Evolutionary conservation across 64 coral and sea anemone genomes (phyloP).

Genomic region (Stichodactyla mertensii): DNA sequence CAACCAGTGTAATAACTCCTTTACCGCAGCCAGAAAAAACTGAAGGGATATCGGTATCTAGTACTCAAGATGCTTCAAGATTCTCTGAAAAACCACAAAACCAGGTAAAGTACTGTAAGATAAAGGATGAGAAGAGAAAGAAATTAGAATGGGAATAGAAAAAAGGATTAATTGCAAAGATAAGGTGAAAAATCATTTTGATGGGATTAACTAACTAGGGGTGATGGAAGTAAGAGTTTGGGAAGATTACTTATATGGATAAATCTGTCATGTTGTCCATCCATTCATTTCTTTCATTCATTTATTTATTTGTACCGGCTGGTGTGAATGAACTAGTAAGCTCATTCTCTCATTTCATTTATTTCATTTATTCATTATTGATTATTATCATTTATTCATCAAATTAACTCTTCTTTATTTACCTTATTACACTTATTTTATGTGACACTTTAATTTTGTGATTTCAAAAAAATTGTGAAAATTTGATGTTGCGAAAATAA

Average conservation of each 20-base stretch:
- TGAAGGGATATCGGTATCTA: neutral
- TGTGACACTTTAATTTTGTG: no score
- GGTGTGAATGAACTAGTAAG: neutral
- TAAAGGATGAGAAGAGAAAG: no score
- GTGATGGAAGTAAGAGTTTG: no score
- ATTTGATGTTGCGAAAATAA: no score
- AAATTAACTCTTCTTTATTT: no score
- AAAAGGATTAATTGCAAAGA: no score
- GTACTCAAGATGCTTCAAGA: neutral
- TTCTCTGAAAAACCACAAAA: neutral
- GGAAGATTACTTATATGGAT: no score
- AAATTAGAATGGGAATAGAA: no score
- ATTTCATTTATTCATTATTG: neutral
- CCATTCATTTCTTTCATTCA: neutral
- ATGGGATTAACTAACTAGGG: no score
- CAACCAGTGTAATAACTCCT: neutral
- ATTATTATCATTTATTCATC: neutral
- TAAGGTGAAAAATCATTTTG: no score
- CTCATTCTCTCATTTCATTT: neutral
- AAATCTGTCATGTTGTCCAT: neutral
- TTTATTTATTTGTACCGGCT: neutral
- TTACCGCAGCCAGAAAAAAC: neutral
- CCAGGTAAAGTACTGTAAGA: neutral
- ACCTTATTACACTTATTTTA: no score
- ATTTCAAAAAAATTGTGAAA: no score